Conservation (phyloP, 2,113 vertebrate genomes). For the Choloepus hoffmanni region DNA sequence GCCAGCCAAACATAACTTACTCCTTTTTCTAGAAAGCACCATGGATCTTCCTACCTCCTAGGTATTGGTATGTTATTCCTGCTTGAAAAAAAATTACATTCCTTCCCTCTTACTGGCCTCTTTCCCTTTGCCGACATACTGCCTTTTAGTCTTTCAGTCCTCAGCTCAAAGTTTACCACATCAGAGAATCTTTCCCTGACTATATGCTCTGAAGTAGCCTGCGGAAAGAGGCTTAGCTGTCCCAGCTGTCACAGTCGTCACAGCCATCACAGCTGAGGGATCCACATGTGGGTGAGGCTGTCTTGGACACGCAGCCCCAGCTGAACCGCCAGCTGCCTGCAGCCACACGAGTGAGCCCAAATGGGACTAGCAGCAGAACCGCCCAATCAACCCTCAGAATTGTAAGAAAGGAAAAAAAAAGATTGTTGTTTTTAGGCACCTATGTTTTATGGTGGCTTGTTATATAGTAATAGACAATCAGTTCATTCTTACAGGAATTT, state of each 20-base stretch:
- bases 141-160: neutral
- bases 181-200: neutral
- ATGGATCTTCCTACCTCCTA: neutral
- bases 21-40: neutral
- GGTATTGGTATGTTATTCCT: neutral
- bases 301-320: neutral
- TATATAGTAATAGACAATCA: neutral
- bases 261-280: neutral
- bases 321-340: fast-evolving
- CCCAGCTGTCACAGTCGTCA: too few relatives aligned
- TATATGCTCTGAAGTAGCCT: neutral
- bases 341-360: neutral
- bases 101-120: neutral
- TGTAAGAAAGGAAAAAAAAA: neutral
- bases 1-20: neutral
- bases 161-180: neutral
- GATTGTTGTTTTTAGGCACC: neutral
- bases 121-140: neutral
- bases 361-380: neutral
- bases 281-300: fast-evolving
- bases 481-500: neutral
- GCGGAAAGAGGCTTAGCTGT: neutral
- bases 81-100: neutral
- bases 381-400: neutral
- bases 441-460: neutral